Base-by-base conservation (phyloP, 53 echinoderm and acorn worm genomes). In the Arbacia lixula region DNA sequence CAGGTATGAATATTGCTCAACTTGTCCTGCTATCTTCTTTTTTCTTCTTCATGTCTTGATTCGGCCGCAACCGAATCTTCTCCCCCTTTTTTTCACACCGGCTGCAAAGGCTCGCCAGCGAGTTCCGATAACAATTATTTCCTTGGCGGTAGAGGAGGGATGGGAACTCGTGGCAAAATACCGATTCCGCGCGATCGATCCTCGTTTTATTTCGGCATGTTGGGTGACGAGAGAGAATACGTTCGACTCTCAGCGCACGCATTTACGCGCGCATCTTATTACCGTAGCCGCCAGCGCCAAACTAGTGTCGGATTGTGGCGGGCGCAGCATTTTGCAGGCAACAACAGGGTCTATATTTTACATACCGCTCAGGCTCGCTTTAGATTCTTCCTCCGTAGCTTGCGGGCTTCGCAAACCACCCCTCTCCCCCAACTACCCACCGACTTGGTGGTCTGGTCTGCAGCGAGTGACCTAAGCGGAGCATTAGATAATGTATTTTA, bases 171-270 rank as follows among this genome's bases (percentile, higher is more conserved):
- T 75, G 60, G 79, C 79, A 41, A 78, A 78, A 78, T 78, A 60
- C 79, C 79, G 79, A 60, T 60, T 60, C 79, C 26, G n/a, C 24
- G 24, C 60, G 60, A 78, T 78, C 79, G 79, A 78, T 78, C 57
- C 40, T 78, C 79, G 60, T 78, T 78, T 78, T 78, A 78, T 78
- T 78, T n/a, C n/a, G n/a, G n/a, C n/a, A n/a, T n/a, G n/a, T n/a
- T 78, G 79, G 75, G 60, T 57, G 41, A 37, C 58, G 39, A 78
- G 36, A 78, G 60, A 60, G 14, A 78, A 78, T 78, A 78, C 79
- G 79, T 78, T 78, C 79, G 79, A 78, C 79, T 78, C 60, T 78
- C 79, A 78, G 39, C 60, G 79, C 58, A 60, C 79, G 60, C 60
- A 78, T 78, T 78, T 78, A 60, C 60, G 79, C 60, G 79, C 79